Evolutionary conservation across 2,113 vertebrate species (phyloP).

Genomic region (Felis chaus): DNA sequence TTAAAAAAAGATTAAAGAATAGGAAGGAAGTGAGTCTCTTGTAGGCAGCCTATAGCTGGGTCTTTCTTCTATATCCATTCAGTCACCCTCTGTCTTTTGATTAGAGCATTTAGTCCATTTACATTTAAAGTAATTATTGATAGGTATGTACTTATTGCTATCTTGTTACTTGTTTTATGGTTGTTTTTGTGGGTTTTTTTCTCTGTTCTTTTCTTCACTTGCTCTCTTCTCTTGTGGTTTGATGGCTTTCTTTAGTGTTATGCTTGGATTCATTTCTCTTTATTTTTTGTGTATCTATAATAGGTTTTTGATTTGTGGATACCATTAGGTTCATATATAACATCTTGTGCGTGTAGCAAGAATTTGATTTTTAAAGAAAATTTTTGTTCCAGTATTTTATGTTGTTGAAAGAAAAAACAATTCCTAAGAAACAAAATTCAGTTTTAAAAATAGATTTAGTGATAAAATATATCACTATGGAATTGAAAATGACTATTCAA

Average conservation of each 20-base stretch:
- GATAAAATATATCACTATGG: background rate
- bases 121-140: background rate
- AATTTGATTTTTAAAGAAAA: slow-evolving; percentile 7
- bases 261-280: background rate
- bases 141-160: background rate
- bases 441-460: background rate
- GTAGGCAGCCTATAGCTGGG: background rate
- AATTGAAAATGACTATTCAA: background rate
- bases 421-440: background rate
- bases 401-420: background rate
- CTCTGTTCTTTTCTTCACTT: background rate
- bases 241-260: background rate
- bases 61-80: background rate
- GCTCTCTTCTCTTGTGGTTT: background rate
- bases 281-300: background rate
- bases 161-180: background rate
- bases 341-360: background rate
- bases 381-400: background rate
- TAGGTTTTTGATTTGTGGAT: background rate
- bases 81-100: background rate
- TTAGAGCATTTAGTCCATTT: background rate
- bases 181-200: background rate
- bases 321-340: background rate
- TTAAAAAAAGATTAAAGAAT: background rate
- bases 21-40: background rate